Percentiles rank a stretch among this genome's conserved stretches.
Evolutionary conservation across 2,888 invertebrate genomes (phyloP).

Genomic region (Campoletis raptor): DNA sequence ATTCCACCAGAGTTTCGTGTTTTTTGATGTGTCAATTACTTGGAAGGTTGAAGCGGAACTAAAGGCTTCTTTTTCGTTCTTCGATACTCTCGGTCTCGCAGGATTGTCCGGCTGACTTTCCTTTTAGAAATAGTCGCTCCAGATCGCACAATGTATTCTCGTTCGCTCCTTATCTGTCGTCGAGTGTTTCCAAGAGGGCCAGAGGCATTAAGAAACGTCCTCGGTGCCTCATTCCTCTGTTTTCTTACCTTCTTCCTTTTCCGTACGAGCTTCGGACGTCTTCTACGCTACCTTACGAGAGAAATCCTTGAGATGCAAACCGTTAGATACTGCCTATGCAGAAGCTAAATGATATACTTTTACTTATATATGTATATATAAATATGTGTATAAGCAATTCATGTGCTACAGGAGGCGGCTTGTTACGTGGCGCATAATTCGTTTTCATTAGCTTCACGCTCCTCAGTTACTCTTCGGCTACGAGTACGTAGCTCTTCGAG

Average conservation of each 20-base stretch:
- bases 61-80: not conserved
- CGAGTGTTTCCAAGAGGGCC: conserved; percentile 39
- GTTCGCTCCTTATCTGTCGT: conserved; percentile 64
- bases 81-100: conserved; percentile 17
- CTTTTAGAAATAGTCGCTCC: conserved; percentile 33
- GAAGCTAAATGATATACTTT: conserved; percentile 6
- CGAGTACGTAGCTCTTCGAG: conserved; percentile 32
- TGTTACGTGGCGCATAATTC: conserved; percentile 66
- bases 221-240: conserved; percentile 52
- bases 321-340: conserved; percentile 52
- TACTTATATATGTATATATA: conserved; percentile 24
- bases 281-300: conserved; percentile 50
- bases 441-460: conserved; percentile 66
- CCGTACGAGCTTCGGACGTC: conserved; percentile 18
- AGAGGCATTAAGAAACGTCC: conserved; percentile 66
- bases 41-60: not conserved
- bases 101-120: conserved; percentile 19
- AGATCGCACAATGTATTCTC: conserved; percentile 58
- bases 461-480: conserved; percentile 54
- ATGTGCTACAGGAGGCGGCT: conserved; percentile 47
- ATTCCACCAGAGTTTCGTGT: not conserved
- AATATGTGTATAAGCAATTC: conserved; percentile 24
- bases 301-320: conserved; percentile 65
- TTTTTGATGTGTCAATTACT: conserved; percentile 43
- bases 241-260: conserved; percentile 55